Evolutionary conservation across 2,797 vertebrate genomes (phyloP).

Genomic region (Coluber constrictor): DNA sequence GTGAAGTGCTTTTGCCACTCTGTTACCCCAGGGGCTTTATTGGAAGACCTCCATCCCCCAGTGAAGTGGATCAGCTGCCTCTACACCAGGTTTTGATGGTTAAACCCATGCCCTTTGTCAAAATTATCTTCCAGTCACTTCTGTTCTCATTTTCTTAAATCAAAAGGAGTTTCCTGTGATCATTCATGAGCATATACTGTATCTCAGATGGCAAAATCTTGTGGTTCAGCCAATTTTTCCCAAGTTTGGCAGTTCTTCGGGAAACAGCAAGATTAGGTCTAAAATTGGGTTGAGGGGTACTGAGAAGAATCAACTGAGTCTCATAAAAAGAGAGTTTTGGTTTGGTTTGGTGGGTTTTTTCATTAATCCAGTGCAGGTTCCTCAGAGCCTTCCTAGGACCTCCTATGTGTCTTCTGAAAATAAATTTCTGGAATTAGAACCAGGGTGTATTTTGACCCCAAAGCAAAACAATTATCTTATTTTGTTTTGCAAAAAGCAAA

Average conservation of each 20-base stretch:
- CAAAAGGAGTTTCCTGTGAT: background rate
- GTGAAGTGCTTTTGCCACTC: background rate
- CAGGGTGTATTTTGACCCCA: background rate
- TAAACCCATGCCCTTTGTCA: background rate
- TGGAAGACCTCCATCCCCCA: background rate
- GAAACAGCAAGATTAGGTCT: background rate
- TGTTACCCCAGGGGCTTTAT: background rate
- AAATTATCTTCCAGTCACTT: background rate
- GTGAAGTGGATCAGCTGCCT: background rate
- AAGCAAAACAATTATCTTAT: background rate
- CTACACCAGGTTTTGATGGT: background rate
- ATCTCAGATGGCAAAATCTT: background rate
- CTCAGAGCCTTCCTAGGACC: background rate
- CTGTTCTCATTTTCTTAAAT: background rate
- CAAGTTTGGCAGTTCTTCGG: background rate
- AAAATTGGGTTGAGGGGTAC: background rate
- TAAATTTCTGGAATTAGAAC: background rate
- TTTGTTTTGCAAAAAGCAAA: background rate
- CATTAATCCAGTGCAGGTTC: background rate
- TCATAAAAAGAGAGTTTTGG: background rate
- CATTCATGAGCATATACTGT: background rate
- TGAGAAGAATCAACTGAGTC: background rate
- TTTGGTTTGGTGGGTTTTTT: background rate
- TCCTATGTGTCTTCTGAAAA: background rate
- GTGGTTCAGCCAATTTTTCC: background rate